Percentiles rank a stretch among this genome's conserved stretches.
phyloP scores from a whole-genome alignment of 2,888 invertebrate species.

The Leucophora obtusa region DNA sequence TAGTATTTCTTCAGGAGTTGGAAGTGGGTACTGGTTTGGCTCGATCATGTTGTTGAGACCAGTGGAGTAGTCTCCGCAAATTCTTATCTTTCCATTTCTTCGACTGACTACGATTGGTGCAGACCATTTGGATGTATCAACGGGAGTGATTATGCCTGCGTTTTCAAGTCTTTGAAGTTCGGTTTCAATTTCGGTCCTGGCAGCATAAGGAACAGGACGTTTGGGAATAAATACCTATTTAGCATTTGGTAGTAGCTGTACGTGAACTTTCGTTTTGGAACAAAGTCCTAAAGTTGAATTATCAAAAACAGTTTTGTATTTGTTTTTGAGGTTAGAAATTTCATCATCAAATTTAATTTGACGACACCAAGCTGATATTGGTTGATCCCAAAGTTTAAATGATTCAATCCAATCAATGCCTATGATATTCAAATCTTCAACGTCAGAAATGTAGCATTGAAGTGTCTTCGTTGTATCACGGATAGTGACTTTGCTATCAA shows the following conservation, averaged over 20 bases:
- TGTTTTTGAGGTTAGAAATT: not conserved
- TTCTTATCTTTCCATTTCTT: conserved; percentile 58
- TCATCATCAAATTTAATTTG: conserved; percentile 17
- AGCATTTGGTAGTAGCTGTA: conserved; percentile 6
- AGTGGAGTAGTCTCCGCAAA: conserved; percentile 66
- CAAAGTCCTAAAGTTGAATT: conserved; percentile 4
- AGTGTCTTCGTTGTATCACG: not conserved
- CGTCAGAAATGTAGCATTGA: conserved; percentile 20
- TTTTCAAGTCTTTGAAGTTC: conserved; percentile 55
- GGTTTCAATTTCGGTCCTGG: conserved; percentile 48
- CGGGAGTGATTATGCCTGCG: conserved; percentile 57
- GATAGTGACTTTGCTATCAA: not conserved
- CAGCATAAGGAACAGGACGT: conserved; percentile 63
- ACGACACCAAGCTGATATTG: conserved; percentile 22
- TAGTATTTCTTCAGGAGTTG: conserved; percentile 63
- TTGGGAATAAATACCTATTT: conserved; percentile 38
- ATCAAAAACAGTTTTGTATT: conserved; percentile 12
- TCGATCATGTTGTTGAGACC: conserved; percentile 61
- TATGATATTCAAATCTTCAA: conserved; percentile 8
- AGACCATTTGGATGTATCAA: conserved; percentile 63
- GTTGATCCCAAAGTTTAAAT: conserved; percentile 14
- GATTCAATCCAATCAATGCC: conserved; percentile 22
- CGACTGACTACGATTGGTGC: conserved; percentile 58
- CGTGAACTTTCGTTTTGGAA: conserved; percentile 5
- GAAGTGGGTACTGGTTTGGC: conserved; percentile 61